phyloP scores from a whole-genome alignment of 2,113 vertebrate genomes.

The Numida meleagris region DNA sequence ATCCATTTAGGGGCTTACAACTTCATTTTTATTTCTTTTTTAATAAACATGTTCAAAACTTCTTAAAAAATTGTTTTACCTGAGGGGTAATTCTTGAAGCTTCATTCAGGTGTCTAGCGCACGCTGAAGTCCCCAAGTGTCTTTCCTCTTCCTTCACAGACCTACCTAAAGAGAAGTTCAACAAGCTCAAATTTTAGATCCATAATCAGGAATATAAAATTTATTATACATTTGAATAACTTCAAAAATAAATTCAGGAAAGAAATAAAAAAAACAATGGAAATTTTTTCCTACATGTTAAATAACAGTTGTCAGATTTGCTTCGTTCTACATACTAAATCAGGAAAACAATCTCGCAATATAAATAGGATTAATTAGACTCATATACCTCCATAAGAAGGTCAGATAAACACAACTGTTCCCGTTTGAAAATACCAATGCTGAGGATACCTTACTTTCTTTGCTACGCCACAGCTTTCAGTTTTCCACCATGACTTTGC shows the following conservation, averaged over 20 bases:
- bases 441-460: neutral
- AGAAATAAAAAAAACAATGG: neutral
- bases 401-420: neutral
- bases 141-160: conserved; percentile 76
- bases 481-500: neutral
- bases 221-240: neutral
- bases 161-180: conserved; percentile 69
- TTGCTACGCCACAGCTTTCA: neutral
- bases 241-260: neutral
- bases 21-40: neutral
- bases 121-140: conserved; percentile 75
- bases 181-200: neutral
- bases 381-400: neutral
- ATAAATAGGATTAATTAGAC: neutral
- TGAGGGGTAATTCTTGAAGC: conserved; percentile 78
- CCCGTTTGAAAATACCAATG: neutral
- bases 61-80: conserved; percentile 68
- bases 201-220: neutral
- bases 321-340: neutral
- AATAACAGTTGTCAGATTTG: neutral
- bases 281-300: neutral
- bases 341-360: neutral
- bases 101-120: conserved; percentile 73
- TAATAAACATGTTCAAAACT: neutral
- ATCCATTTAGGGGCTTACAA: neutral